These are phyloP conservation scores for Capreolus pygargus DNA, from an alignment of 2,113 vertebrate genomes.

Conservation along the genomic window DNA sequence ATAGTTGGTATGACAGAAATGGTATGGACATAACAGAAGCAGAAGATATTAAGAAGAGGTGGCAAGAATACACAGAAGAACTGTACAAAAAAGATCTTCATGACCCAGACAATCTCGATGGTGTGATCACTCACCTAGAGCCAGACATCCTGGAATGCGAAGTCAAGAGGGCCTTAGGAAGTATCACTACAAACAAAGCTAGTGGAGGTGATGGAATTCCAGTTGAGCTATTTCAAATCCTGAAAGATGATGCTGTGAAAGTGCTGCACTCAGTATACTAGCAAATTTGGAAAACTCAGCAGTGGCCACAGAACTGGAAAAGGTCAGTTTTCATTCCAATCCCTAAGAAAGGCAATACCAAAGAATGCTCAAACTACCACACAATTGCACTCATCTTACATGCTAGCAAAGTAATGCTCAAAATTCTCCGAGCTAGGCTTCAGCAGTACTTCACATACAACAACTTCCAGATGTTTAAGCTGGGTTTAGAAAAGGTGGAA, in stretches of 20 bases:
- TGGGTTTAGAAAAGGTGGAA: not conserved
- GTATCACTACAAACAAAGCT: not conserved
- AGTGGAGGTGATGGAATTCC: not conserved
- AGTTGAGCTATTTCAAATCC: not conserved
- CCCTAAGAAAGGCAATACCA: not conserved
- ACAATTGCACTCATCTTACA: not conserved
- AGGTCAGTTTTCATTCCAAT: not conserved
- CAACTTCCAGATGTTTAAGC: not conserved
- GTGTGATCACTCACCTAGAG: not conserved
- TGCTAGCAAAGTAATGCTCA: not conserved
- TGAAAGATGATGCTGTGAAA: not conserved
- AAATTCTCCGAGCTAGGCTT: not conserved
- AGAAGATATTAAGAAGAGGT: not conserved
- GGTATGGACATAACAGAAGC: not conserved
- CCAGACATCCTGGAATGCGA: not conserved
- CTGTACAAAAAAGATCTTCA: not conserved
- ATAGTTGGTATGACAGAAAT: not conserved
- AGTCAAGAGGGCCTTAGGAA: not conserved
- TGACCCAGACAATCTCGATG: accelerated
- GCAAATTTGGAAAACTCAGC: not conserved
- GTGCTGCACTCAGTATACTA: not conserved
- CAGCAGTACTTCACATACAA: not conserved
- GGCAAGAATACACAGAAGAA: not conserved
- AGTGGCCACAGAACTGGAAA: not conserved
- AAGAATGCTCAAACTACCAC: not conserved